phyloP scores from a whole-genome alignment of 2,797 vertebrate genomes.

The Rhynchotus rufescens region DNA sequence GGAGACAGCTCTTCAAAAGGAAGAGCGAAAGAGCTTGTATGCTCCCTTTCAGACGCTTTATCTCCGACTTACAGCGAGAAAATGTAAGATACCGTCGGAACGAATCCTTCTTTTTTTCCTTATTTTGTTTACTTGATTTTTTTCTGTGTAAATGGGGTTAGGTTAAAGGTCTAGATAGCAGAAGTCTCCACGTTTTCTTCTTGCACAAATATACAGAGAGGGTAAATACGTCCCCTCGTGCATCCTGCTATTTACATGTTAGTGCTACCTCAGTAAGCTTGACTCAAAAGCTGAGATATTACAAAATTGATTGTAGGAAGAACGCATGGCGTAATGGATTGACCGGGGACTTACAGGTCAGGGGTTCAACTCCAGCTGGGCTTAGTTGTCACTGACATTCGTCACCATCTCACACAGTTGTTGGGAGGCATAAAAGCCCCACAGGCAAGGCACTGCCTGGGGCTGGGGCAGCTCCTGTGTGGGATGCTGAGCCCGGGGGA shows the following conservation, averaged over 20 bases:
- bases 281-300: neutral
- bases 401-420: neutral
- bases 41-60: conserved; percentile 16
- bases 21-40: neutral
- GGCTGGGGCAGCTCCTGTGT: rapidly evolving
- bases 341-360: neutral
- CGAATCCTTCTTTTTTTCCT: conserved; percentile 26
- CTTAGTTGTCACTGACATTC: neutral
- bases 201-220: neutral
- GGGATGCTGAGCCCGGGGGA: rapidly evolving
- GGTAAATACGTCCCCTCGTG: neutral
- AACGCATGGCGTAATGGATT: neutral
- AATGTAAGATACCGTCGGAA: conserved; percentile 32
- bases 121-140: neutral
- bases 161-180: neutral
- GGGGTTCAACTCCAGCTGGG: neutral
- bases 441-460: neutral
- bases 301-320: neutral
- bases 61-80: conserved; percentile 59
- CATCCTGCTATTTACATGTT: neutral
- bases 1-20: neutral
- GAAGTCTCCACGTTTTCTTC: neutral
- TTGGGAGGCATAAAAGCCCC: neutral
- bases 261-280: neutral
- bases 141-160: neutral